phyloP scores from a whole-genome alignment of 2,888 invertebrate species.

The Anorthoa munda region DNA sequence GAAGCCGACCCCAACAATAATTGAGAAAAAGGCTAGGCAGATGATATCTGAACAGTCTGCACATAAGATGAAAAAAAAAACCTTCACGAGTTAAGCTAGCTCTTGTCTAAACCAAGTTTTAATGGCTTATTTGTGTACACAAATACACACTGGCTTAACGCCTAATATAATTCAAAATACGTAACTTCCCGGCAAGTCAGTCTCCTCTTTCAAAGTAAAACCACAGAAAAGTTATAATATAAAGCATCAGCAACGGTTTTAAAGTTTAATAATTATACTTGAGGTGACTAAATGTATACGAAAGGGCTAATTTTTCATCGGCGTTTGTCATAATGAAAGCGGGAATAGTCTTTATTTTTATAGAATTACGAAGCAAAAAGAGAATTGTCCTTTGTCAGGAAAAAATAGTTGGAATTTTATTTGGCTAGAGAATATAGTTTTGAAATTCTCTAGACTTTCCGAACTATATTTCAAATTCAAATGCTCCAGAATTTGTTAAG shows the following conservation, averaged over 20 bases:
- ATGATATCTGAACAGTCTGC: no score
- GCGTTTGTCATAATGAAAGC: constrained; percentile 25
- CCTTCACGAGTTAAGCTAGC: no score
- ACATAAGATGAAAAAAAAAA: no score
- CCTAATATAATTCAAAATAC: neutral
- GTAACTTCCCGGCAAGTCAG: constrained; percentile 2
- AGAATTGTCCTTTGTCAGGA: neutral
- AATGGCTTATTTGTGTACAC: no score
- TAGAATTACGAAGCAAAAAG: neutral
- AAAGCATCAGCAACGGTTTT: constrained; percentile 23
- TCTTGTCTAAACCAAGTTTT: no score
- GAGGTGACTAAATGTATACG: constrained; percentile 28
- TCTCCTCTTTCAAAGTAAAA: constrained; percentile 1
- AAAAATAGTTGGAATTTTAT: neutral
- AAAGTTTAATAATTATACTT: constrained; percentile 37
- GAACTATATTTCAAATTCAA: neutral
- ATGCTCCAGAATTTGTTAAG: neutral
- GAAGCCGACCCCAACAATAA: no score
- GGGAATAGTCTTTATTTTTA: constrained; percentile 11
- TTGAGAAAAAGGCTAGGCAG: no score
- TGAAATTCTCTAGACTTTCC: neutral
- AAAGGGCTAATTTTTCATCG: constrained; percentile 37
- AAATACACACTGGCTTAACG: neutral
- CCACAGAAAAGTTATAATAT: constrained; percentile 13
- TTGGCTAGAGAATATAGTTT: neutral